Evolutionary conservation across 2,888 invertebrate genomes (phyloP), one percentile per base, ranked within the genome.

Genomic region (Malacosoma neustria): DNA sequence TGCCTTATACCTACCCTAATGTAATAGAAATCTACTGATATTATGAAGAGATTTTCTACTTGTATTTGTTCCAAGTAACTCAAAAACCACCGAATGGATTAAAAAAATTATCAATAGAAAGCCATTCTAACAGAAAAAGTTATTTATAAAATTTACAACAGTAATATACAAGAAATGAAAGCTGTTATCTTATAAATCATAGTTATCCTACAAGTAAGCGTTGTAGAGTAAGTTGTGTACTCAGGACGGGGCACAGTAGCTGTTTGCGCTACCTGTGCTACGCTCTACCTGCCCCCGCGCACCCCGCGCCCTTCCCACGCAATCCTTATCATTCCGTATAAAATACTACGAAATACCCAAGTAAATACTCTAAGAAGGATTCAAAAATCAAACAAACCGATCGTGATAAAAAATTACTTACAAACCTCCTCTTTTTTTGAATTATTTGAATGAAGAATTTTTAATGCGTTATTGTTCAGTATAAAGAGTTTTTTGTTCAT

Each of bases 201-300:
- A 52, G 71, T 48, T 40, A 51, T 42, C 57, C 57, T 54, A 59
- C 48, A 46, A 41, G 39, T 40, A 44, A 42, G 56, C 47, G 51
- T 68, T 68, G 66, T 70, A 55, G 60, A 57, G 51, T 68, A 64
- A 59, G 53, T 54, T 79, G 75, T 84, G 79, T 84, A 72, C 73
- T 70, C 73, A 77, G 80, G 81, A 75, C 69, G 42, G 51, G 56
- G 61, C 59, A 73, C 80, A 67, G 84, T 74, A 80, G 80, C 75
- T 68, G 70, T 70, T 71, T 65, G 60, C 57, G 81, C 84, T 85
- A 82, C 85, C 81, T 80, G 82, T 81, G 61, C 77, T 84, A 82
- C 84, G 73, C 80, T 59, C 62, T 75, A 74, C 73, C 66, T 64
- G 64, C 57, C 48, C 46, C 37, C 4, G 46, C 50, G 40, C 48